Evolutionary conservation across 2,888 invertebrate species (phyloP).

Genomic region (Neoitamus cyanurus): DNA sequence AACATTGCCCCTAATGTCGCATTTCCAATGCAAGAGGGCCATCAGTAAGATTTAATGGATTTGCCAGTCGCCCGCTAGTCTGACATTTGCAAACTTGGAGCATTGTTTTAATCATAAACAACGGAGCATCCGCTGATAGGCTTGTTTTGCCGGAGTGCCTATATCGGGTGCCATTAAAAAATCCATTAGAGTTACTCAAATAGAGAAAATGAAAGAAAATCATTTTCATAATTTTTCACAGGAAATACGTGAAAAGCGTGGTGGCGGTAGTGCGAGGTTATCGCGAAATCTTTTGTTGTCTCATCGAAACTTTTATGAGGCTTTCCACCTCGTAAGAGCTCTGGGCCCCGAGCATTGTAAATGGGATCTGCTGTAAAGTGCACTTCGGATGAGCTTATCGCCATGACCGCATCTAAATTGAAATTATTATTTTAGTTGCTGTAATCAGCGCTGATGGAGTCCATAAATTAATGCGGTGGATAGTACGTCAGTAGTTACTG

Average conservation of each 20-base stretch:
- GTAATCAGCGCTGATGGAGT: slow-evolving; percentile 19
- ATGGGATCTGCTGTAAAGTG: not conserved
- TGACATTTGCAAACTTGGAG: not conserved
- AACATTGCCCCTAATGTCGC: slow-evolving; percentile 13
- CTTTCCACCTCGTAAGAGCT: slow-evolving; percentile 16
- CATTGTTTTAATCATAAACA: slow-evolving; percentile 26
- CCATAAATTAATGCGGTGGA: not conserved
- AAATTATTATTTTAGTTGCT: slow-evolving; percentile 20
- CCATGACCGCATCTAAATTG: slow-evolving; percentile 16
- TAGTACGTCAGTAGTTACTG: not conserved
- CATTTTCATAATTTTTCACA: slow-evolving; percentile 30
- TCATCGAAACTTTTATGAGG: slow-evolving; percentile 29
- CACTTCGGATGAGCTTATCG: slow-evolving; percentile 25
- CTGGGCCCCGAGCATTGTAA: not conserved
- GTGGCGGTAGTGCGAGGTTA: not conserved
- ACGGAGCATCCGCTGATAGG: slow-evolving; percentile 24
- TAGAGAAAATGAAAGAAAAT: not conserved
- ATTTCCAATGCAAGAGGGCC: slow-evolving; percentile 6
- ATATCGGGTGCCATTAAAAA: slow-evolving; percentile 21
- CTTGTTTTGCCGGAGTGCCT: slow-evolving; percentile 17
- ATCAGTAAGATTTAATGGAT: slow-evolving; percentile 27
- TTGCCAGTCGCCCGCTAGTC: slow-evolving; percentile 4
- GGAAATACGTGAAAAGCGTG: slow-evolving; percentile 22
- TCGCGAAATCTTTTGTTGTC: slow-evolving; percentile 28
- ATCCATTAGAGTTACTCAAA: slow-evolving; percentile 17